phyloP scores from a whole-genome alignment of 1,140 invertebrate genomes.

The Chymomyza costata region DNA sequence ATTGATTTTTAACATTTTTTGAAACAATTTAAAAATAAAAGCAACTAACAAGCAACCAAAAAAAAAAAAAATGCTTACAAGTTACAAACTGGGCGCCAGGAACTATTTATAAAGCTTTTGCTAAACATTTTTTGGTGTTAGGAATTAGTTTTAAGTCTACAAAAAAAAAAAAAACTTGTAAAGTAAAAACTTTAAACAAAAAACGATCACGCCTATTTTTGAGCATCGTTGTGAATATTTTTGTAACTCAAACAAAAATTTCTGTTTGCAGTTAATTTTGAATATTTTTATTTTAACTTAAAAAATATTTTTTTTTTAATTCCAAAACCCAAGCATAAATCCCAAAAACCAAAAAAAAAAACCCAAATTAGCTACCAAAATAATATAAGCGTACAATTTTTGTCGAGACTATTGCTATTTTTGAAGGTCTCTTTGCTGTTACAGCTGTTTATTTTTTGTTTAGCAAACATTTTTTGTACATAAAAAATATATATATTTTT shows the following conservation, averaged over 20 bases:
- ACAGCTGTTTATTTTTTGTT: constrained; percentile 1
- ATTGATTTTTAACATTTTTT: constrained; percentile 74
- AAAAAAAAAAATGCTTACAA: constrained; percentile 10
- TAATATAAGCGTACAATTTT: constrained; percentile 35
- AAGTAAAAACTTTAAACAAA: constrained; percentile 6
- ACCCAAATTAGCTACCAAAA: neutral
- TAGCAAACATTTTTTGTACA: neutral
- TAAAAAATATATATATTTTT: constrained; percentile 17
- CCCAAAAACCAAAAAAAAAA: constrained; percentile 2
- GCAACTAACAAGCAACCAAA: constrained; percentile 40
- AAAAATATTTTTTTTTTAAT: constrained; percentile 23
- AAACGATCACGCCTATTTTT: constrained; percentile 71
- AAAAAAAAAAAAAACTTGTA: constrained; percentile 15
- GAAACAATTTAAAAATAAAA: constrained; percentile 53
- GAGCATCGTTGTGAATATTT: constrained; percentile 64
- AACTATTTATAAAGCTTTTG: constrained; percentile 14
- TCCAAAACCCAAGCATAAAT: constrained; percentile 17
- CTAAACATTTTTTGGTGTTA: constrained; percentile 36
- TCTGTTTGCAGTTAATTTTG: neutral
- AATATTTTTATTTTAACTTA: neutral
- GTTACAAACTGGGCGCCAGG: constrained; percentile 16
- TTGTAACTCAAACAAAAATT: constrained; percentile 22
- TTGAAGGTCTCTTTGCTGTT: constrained; percentile 62
- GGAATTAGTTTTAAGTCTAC: constrained; percentile 50
- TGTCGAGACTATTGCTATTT: constrained; percentile 64